A percentile compares a stretch with the other conserved stretches of the same genome.
Evolutionary conservation across 2,113 vertebrate genomes (phyloP).

Genomic region (Pangasianodon gigas): DNA sequence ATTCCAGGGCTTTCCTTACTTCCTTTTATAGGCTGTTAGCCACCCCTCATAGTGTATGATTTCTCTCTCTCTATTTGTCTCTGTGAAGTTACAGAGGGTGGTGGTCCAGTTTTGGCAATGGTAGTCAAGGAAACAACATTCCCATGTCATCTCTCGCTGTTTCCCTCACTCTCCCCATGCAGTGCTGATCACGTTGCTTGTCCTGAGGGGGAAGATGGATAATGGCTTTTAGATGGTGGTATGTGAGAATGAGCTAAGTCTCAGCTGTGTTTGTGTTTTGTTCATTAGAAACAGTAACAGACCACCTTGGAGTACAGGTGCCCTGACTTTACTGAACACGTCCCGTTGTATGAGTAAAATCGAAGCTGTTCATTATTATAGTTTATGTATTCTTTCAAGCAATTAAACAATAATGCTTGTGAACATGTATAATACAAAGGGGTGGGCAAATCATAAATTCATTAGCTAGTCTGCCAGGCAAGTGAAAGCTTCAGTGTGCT

Average conservation of each 20-base stretch:
- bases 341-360: background rate
- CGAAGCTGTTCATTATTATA: background rate
- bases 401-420: background rate
- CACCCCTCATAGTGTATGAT: conserved; percentile 18
- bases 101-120: conserved; percentile 9
- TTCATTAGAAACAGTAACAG: conserved; percentile 19
- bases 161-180: conserved; percentile 38
- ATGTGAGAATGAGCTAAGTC: conserved; percentile 59
- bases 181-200: conserved; percentile 41
- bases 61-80: conserved; percentile 2
- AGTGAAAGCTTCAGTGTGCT: background rate
- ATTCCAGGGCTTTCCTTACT: conserved; percentile 55
- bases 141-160: background rate
- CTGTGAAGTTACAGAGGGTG: background rate
- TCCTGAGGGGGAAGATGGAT: background rate
- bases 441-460: too few species aligned
- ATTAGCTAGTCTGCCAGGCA: background rate
- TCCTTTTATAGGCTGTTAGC: conserved; percentile 72
- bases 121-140: conserved; percentile 15
- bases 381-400: background rate
- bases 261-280: conserved; percentile 56
- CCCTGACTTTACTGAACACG: background rate
- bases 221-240: conserved; percentile 54
- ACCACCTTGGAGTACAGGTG: conserved; percentile 17
- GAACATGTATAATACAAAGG: background rate